phyloP scores from a whole-genome alignment of 2,888 invertebrate species.

The Polia nebulosa region DNA sequence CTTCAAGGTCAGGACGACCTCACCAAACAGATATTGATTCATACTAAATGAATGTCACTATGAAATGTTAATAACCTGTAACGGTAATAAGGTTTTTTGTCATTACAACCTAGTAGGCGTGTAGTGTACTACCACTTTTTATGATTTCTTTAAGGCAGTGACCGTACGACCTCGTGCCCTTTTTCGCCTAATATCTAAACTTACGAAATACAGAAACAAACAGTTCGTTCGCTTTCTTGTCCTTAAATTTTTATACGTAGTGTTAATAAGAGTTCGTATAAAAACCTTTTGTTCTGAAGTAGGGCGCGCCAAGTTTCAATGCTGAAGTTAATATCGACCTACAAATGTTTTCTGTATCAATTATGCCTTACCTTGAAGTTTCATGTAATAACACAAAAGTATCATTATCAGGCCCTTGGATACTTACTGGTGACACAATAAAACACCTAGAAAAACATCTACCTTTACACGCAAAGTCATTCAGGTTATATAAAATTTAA shows the following conservation, averaged over 20 bases:
- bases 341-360: conserved; percentile 65
- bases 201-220: conserved; percentile 50
- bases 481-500: conserved; percentile 25
- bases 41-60: conserved; percentile 30
- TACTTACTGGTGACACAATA: conserved; percentile 47
- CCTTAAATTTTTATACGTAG: conserved; percentile 39
- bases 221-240: conserved; percentile 41
- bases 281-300: conserved; percentile 66
- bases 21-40: conserved; percentile 63
- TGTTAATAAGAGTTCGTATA: conserved; percentile 48
- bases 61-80: conserved; percentile 57
- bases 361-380: conserved; percentile 62
- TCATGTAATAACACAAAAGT: conserved; percentile 63
- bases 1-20: conserved; percentile 62
- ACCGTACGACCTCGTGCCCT: conserved; percentile 55
- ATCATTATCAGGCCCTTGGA: conserved; percentile 58
- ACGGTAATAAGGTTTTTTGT: conserved; percentile 49
- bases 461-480: conserved; percentile 31
- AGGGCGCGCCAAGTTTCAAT: conserved; percentile 70
- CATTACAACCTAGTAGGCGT: conserved; percentile 19
- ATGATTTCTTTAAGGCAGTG: conserved; percentile 29
- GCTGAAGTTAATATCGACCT: conserved; percentile 62
- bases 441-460: conserved; percentile 21
- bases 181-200: conserved; percentile 47
- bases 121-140: conserved; percentile 28